These are phyloP conservation scores for Ginglymostoma cirratum DNA, from an alignment of 2,113 vertebrate genomes.

Conservation along the genomic window DNA sequence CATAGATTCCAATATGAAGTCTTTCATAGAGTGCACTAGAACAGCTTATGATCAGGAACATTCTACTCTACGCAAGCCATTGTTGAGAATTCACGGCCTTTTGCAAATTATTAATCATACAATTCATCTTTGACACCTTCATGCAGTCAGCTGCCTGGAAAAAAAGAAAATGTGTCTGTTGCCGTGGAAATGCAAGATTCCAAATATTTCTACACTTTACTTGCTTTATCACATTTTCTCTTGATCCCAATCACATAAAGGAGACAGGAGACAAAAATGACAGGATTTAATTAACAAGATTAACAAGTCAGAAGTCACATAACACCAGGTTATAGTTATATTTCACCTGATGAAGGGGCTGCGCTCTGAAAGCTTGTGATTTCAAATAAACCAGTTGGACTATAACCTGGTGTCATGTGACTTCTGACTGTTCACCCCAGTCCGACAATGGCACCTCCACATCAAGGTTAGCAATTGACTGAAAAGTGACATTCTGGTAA, in stretches of 20 bases:
- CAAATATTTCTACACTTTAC: background rate
- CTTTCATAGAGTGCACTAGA: background rate
- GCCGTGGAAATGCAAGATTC: background rate
- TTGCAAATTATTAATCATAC: background rate
- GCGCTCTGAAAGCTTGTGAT: no score
- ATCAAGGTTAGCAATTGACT: background rate
- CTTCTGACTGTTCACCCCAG: no score
- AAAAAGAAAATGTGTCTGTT: background rate
- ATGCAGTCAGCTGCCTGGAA: background rate
- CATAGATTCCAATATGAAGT: background rate
- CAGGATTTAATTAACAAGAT: background rate
- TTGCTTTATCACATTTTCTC: background rate
- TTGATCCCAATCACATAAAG: background rate
- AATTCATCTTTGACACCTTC: background rate
- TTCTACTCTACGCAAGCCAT: background rate
- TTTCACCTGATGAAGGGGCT: no score
- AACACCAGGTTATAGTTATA: no score
- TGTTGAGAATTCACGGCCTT: background rate
- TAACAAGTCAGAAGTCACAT: background rate
- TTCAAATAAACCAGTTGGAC: no score
- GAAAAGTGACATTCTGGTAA: background rate
- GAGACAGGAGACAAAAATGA: background rate
- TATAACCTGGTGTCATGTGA: no score
- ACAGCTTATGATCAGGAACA: background rate
- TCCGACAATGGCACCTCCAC: no score